phyloP scores from a whole-genome alignment of 2,888 invertebrate species.

The Lycophotia porphyrea region DNA sequence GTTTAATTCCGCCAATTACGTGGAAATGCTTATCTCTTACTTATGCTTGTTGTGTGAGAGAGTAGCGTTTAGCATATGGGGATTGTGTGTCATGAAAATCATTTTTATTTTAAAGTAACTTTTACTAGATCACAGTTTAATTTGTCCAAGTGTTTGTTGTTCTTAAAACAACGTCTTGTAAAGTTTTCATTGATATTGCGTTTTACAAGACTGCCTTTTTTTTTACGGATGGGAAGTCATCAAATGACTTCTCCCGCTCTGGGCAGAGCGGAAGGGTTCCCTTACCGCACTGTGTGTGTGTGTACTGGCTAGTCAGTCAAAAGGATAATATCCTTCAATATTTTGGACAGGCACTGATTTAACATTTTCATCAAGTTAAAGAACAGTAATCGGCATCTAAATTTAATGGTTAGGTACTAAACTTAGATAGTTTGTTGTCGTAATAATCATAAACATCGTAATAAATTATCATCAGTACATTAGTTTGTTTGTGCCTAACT shows the following conservation, averaged over 20 bases:
- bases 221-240: too few species aligned
- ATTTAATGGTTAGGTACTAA: not conserved
- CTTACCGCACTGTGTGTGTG: too few species aligned
- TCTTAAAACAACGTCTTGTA: not conserved
- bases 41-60: conserved; percentile 69
- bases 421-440: not conserved
- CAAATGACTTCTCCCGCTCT: too few species aligned
- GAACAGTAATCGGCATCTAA: not conserved
- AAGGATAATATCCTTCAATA: not conserved
- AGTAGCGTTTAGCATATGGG: conserved; percentile 19
- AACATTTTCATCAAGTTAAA: not conserved
- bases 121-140: not conserved
- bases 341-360: not conserved
- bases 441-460: conserved; percentile 42
- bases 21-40: conserved; percentile 82
- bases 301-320: not conserved
- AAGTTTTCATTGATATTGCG: not conserved
- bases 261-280: too few species aligned
- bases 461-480: conserved; percentile 41
- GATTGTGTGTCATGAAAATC: conserved; percentile 8
- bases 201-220: not conserved
- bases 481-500: conserved; percentile 55
- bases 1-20: conserved; percentile 86
- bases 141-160: not conserved
- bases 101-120: not conserved